phyloP scores from a whole-genome alignment of 2,888 invertebrate genomes.

The Drosophila neutralis region DNA sequence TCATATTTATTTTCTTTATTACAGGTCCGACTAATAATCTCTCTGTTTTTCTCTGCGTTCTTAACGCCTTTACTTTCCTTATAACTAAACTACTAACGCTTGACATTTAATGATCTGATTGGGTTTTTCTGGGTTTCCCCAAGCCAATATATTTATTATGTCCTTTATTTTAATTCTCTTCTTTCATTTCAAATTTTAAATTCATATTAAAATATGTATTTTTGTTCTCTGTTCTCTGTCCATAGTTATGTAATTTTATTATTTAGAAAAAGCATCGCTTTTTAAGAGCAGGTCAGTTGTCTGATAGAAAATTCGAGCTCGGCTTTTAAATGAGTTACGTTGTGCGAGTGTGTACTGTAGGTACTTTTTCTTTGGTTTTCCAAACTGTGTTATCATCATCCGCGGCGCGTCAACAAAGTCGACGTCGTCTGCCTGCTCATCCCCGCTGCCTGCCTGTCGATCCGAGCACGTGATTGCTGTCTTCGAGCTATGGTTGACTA shows the following conservation, averaged over 20 bases:
- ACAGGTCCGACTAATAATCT: neutral
- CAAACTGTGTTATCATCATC: conserved; percentile 47
- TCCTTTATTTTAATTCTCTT: neutral
- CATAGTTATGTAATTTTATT: too few relatives aligned
- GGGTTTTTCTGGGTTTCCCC: neutral
- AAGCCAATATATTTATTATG: neutral
- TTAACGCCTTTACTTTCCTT: neutral
- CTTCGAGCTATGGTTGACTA: conserved; percentile 4
- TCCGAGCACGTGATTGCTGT: conserved; percentile 48
- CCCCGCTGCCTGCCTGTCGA: conserved; percentile 25
- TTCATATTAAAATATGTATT: too few relatives aligned
- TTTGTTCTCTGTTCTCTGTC: too few relatives aligned
- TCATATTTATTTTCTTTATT: neutral
- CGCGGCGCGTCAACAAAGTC: conserved; percentile 2
- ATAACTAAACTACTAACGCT: neutral
- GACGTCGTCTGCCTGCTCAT: conserved; percentile 25
- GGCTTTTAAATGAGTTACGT: neutral
- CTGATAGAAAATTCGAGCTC: neutral
- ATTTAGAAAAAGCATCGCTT: too few relatives aligned
- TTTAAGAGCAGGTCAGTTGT: too few relatives aligned
- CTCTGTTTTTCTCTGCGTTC: neutral
- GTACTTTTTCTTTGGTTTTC: conserved; percentile 25
- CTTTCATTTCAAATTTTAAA: neutral
- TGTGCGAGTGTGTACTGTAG: conserved; percentile 1
- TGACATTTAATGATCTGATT: neutral